Conservation (phyloP, 2,113 vertebrate species). For the Phainopepla nitens region DNA sequence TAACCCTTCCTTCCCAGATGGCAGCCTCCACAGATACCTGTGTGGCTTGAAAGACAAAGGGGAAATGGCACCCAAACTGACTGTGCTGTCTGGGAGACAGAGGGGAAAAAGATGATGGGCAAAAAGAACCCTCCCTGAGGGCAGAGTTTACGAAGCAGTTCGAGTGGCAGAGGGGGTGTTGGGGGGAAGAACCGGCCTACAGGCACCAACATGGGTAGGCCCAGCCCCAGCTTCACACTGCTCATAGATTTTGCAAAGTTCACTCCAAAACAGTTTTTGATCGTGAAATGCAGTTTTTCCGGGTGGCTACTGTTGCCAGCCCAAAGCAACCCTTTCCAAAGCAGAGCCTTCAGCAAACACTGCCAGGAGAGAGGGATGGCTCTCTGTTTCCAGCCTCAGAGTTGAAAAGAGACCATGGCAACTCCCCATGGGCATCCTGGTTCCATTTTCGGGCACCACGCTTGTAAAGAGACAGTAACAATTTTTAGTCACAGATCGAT, state of each 20-base stretch:
- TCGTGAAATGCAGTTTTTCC: background rate
- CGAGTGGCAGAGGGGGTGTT: background rate
- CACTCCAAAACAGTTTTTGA: background rate
- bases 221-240: background rate
- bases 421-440: no score
- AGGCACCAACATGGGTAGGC: fast-evolving
- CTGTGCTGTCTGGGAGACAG: background rate
- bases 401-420: background rate
- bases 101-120: background rate
- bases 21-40: background rate
- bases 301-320: background rate
- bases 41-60: background rate
- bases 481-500: background rate
- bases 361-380: background rate
- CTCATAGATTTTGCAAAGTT: background rate
- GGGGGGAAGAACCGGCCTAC: background rate
- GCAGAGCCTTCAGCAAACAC: background rate
- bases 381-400: background rate
- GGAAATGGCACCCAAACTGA: background rate
- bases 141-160: no score
- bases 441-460: background rate
- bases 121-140: background rate
- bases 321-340: background rate
- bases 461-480: background rate
- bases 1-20: background rate